Evolutionary conservation across 2,113 vertebrate genomes (phyloP), one percentile per base, ranked within the genome.

Genomic region (Ancistrus triradiatus): DNA sequence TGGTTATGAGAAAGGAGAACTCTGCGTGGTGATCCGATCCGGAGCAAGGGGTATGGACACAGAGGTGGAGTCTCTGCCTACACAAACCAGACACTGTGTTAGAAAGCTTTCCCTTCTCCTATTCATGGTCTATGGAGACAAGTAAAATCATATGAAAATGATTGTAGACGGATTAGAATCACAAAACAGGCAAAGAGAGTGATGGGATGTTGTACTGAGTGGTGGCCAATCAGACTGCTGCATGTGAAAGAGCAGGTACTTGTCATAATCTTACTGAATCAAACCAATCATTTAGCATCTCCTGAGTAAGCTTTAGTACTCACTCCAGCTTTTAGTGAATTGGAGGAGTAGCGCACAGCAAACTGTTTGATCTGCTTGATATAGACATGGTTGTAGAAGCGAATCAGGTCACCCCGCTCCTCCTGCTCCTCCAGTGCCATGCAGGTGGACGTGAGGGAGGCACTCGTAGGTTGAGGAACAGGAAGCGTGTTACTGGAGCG

Each of bases 331-430:
- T 79, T 76, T 0, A 63, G 67, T 0, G 78, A 81, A 57, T 63
- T 75, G 3, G 83, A 73, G 0, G 91, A 92, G 53, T 94, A 97
- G 69, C 91, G 92, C 37, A 93, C 69, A 6, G 91, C 95, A 51
- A 98, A 99, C 5, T 83, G 84, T 66, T 94, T 92, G 66, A 97
- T 92, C 86, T 90, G 91, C 84, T 85, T 84, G 59, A 99, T 82
- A 18, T 90, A 99, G 63, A 98, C 78, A 0, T 84, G 70, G 38
- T 99, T 98, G 80, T 99, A 99, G 75, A 99, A 99, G 74, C 90
- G 91, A 74, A 98, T 97, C n/a, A 99, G 91, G 80, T 99, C 94
- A 10, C 93, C 92, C 25, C 94, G 90, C 40, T 97, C 91, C 67
- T 85, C 84, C 52, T 78, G 77, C 60, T 56, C 64, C 13, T 0